Conservation (phyloP, 2,113 vertebrate genomes). For the Zosterops pallidus region DNA sequence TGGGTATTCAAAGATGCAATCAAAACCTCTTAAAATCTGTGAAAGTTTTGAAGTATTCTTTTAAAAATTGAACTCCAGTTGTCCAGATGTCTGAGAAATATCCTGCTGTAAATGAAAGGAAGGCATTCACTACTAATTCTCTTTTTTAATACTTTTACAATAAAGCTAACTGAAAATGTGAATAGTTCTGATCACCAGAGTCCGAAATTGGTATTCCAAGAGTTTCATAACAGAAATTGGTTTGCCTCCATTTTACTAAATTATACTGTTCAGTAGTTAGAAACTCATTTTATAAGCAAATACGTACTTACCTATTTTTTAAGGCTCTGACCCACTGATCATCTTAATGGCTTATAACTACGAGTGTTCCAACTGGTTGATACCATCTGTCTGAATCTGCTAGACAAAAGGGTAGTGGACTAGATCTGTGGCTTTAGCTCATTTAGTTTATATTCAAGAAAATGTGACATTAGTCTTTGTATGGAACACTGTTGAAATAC, state of each 20-base stretch:
- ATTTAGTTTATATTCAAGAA: conserved; percentile 23
- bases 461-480: not conserved
- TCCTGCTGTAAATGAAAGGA: not conserved
- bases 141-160: not conserved
- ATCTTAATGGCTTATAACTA: conserved; percentile 24
- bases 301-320: conserved; percentile 10
- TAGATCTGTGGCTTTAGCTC: not conserved
- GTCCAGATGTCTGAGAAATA: not conserved
- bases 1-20: not conserved
- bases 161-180: conserved; percentile 30
- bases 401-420: not conserved
- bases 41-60: not conserved
- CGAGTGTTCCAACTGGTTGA: not conserved
- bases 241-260: conserved; percentile 53
- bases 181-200: conserved; percentile 34
- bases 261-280: conserved; percentile 43
- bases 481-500: not conserved
- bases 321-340: conserved; percentile 2
- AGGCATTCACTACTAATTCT: not conserved
- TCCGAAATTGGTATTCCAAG: conserved; percentile 55
- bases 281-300: conserved; percentile 40
- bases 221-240: conserved; percentile 39
- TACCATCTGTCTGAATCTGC: conserved; percentile 19
- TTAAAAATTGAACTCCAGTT: not conserved
- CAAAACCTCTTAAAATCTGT: not conserved